Evolutionary conservation across 2,113 vertebrate species (phyloP).

Genomic region (Dromiciops gliroides): DNA sequence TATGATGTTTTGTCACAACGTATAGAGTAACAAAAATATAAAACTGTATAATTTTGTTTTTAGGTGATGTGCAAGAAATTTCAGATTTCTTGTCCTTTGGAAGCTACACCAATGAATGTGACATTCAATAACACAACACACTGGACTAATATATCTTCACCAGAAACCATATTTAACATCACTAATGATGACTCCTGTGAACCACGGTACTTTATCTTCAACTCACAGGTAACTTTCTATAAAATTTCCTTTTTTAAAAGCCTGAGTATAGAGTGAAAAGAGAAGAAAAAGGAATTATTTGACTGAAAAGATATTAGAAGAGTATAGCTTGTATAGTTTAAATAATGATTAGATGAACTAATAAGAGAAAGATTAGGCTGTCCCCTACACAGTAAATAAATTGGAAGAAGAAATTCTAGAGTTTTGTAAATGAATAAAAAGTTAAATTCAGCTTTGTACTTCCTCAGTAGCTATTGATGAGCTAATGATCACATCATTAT

Average conservation of each 20-base stretch:
- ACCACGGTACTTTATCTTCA: conserved; percentile 94
- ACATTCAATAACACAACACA: conserved; percentile 82
- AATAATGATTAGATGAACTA: neutral
- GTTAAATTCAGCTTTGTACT: neutral
- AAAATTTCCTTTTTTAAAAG: conserved; percentile 15
- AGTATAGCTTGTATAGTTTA: neutral
- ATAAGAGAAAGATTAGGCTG: neutral
- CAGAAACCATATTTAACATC: conserved; percentile 65
- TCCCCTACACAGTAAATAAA: neutral
- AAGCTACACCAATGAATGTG: conserved; percentile 77
- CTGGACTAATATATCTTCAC: neutral
- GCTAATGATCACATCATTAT: neutral
- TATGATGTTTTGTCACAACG: neutral
- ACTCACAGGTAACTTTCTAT: conserved; percentile 90
- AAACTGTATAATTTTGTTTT: conserved; percentile 54
- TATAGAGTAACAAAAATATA: conserved; percentile 40
- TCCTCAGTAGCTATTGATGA: neutral
- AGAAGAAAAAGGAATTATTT: neutral
- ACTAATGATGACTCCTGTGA: conserved; percentile 87
- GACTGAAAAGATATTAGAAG: neutral
- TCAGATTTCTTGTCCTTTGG: conserved; percentile 90
- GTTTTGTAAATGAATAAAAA: neutral
- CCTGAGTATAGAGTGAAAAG: neutral
- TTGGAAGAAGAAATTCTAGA: neutral
- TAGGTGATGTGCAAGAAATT: conserved; percentile 99